Base-by-base conservation (phyloP, 2,797 vertebrate species). In the Liparis tanakae region DNA sequence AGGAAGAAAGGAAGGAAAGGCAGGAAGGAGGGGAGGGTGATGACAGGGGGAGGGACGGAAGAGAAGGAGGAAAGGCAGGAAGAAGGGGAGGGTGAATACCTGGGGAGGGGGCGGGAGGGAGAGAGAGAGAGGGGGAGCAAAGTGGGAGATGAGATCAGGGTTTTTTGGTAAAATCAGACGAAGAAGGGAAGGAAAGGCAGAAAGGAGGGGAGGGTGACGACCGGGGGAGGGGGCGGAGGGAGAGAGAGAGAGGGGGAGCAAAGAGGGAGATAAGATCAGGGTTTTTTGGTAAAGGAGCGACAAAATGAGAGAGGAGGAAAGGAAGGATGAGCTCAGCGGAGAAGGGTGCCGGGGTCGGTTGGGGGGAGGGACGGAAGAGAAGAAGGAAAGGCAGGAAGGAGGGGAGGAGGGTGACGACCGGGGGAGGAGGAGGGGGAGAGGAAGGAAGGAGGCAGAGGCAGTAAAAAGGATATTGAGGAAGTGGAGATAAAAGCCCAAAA, bases 41-140 rank as follows among this genome's bases (percentile, higher is more conserved):
- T 4, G 85, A 87, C 97, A 98, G 98, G 92, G 10, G 72, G 76
- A 6, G 13, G 5, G 51, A n/a, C n/a, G n/a, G n/a, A n/a, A n/a
- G n/a, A n/a, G n/a, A n/a, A n/a, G n/a, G n/a, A n/a, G n/a, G n/a
- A n/a, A n/a, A n/a, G n/a, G n/a, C n/a, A n/a, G n/a, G n/a, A n/a
- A n/a, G n/a, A n/a, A n/a, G n/a, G n/a, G n/a, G n/a, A n/a, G n/a
- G n/a, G n/a, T n/a, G n/a, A n/a, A n/a, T n/a, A n/a, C n/a, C n/a
- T n/a, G n/a, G n/a, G 92, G 10, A 72, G 76, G 4, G 13, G 5
- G 51, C 12, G 1, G 18, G 92, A 10, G 70, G 72, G 57, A 5
- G 72, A 51, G n/a, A n/a, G n/a, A n/a, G 25, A 30, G 25, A 4
- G 25, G 25, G 25, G 25, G 25, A 30, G 25, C 25, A 30, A 30